Conservation (phyloP, 2,797 vertebrate species). For the Xiphorhynchus erythropygius region DNA sequence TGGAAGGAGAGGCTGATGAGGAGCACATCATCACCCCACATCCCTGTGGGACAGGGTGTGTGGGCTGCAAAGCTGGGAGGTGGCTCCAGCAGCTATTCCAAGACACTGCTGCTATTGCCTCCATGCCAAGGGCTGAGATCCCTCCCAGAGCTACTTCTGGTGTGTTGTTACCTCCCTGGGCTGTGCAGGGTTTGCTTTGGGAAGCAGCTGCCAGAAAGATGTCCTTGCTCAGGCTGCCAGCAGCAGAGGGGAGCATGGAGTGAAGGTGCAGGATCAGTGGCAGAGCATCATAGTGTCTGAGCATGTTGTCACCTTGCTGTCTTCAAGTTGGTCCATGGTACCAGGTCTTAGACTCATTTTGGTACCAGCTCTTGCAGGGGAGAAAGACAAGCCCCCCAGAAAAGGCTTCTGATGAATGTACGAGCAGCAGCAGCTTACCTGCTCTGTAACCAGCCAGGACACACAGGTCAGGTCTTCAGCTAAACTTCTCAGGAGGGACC, state of each 20-base stretch:
- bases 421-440: background rate
- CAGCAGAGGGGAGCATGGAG: rapidly evolving
- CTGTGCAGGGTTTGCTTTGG: background rate
- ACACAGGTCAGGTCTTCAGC: background rate
- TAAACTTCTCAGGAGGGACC: background rate
- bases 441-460: background rate
- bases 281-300: background rate
- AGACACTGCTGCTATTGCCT: background rate
- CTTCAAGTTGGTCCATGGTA: background rate
- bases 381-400: rapidly evolving
- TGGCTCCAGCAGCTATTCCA: background rate
- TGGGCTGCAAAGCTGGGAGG: background rate
- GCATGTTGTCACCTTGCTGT: background rate
- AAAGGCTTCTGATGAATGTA: background rate
- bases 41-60: background rate
- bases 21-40: background rate
- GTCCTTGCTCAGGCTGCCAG: background rate
- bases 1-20: background rate
- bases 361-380: background rate
- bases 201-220: background rate
- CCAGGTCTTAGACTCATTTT: background rate
- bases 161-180: background rate
- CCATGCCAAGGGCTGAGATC: rapidly evolving
- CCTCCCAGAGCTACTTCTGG: background rate
- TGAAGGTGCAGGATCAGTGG: background rate